Conservation (phyloP, 2,113 vertebrate genomes). For the Fulica atra region DNA sequence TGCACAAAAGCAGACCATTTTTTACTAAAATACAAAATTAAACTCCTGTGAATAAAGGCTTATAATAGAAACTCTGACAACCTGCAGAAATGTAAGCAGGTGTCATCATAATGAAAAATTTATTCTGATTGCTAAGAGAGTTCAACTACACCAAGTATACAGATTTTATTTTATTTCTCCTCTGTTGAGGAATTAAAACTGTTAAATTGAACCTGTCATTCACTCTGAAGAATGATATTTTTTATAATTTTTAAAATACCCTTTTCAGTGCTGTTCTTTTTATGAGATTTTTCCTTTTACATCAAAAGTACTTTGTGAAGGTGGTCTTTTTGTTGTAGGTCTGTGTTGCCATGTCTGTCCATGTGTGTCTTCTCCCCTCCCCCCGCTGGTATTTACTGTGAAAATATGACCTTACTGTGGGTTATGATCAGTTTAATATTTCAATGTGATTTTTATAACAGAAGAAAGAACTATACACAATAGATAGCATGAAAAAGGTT, state of each 20-base stretch:
- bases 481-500: neutral
- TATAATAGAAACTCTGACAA: neutral
- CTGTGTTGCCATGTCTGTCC: no score
- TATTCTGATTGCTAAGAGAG: neutral
- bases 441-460: neutral
- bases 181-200: neutral
- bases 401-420: neutral
- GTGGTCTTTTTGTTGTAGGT: neutral
- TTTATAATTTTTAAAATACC: neutral
- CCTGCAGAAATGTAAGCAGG: neutral
- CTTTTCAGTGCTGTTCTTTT: neutral
- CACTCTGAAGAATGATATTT: neutral
- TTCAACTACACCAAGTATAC: neutral
- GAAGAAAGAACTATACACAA: neutral
- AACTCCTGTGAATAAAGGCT: neutral
- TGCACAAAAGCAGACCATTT: neutral
- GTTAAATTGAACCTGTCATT: neutral
- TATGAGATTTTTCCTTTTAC: neutral
- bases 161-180: neutral
- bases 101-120: neutral
- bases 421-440: neutral
- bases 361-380: no score
- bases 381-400: neutral
- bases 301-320: neutral
- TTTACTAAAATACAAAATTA: neutral